phyloP scores from a whole-genome alignment of 2,113 vertebrate species.

The Tupaia chinensis region DNA sequence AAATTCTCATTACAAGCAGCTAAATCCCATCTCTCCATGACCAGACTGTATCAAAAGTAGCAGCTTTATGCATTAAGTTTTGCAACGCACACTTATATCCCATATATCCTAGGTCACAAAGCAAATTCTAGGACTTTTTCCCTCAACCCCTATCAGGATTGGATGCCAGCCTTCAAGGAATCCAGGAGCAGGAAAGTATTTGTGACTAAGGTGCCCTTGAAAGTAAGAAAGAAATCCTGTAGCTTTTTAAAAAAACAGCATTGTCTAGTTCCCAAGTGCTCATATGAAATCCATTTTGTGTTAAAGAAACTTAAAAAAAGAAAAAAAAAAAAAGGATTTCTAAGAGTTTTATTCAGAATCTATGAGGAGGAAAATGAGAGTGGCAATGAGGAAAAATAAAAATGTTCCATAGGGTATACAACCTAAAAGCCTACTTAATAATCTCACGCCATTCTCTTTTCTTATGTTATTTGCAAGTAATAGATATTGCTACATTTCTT shows the following conservation, averaged over 20 bases:
- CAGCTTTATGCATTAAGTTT: conserved; percentile 61
- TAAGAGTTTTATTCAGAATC: conserved; percentile 63
- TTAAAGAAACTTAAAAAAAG: neutral
- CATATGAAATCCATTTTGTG: conserved; percentile 23
- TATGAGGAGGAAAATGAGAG: conserved; percentile 35
- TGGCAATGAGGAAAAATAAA: neutral
- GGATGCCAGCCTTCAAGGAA: neutral
- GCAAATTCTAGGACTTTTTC: conserved; percentile 51
- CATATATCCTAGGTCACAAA: conserved; percentile 59
- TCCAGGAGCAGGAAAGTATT: neutral
- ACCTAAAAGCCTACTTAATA: neutral
- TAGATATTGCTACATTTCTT: neutral
- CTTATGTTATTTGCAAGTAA: conserved; percentile 8
- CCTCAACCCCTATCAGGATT: neutral
- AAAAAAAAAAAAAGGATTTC: neutral
- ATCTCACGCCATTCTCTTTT: neutral
- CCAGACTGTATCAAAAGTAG: conserved; percentile 51
- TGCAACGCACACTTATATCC: conserved; percentile 37
- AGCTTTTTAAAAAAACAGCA: neutral
- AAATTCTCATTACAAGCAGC: conserved; percentile 72
- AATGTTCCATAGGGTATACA: neutral
- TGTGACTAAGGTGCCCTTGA: neutral
- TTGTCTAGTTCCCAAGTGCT: neutral
- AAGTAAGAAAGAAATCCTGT: conserved; percentile 38
- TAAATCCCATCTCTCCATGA: conserved; percentile 66